Conservation (phyloP, 2,888 invertebrate genomes). For the Trichacis sp. region DNA sequence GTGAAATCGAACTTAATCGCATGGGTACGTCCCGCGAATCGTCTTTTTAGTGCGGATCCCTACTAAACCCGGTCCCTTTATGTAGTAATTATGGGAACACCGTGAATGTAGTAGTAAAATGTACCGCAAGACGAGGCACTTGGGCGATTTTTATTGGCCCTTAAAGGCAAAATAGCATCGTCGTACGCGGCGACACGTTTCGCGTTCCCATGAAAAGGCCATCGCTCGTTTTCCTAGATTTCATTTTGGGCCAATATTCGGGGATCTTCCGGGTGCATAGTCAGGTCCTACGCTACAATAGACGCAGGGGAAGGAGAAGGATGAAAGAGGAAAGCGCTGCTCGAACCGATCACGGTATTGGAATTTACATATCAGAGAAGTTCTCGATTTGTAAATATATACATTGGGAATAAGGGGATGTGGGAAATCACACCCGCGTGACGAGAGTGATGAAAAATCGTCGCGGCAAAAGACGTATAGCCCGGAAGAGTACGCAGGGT, state of each 20-base stretch:
- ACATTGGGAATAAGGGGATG: conserved; percentile 24
- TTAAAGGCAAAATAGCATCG: no score
- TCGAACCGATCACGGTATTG: conserved; percentile 16
- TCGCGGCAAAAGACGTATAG: conserved; percentile 30
- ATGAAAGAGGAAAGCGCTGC: neutral
- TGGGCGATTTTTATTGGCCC: no score
- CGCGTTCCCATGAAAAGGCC: neutral
- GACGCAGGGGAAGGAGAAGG: neutral
- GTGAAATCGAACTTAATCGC: no score
- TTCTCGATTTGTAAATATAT: conserved; percentile 32
- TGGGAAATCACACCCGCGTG: conserved; percentile 34
- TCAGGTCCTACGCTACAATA: neutral
- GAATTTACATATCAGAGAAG: conserved; percentile 20
- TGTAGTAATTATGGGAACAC: no score
- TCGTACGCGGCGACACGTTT: neutral
- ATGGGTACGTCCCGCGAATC: no score
- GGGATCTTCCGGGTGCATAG: conserved; percentile 1
- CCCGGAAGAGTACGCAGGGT: conserved; percentile 18
- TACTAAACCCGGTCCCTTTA: no score
- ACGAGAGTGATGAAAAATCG: conserved; percentile 41
- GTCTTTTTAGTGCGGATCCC: no score
- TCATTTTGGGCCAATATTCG: conserved; percentile 7
- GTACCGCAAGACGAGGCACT: no score
- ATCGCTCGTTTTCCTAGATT: conserved; percentile 5
- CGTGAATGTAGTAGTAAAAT: no score